Evolutionary conservation across 2,113 vertebrate species (phyloP).

Genomic region (Melanostigma gelatinosum): DNA sequence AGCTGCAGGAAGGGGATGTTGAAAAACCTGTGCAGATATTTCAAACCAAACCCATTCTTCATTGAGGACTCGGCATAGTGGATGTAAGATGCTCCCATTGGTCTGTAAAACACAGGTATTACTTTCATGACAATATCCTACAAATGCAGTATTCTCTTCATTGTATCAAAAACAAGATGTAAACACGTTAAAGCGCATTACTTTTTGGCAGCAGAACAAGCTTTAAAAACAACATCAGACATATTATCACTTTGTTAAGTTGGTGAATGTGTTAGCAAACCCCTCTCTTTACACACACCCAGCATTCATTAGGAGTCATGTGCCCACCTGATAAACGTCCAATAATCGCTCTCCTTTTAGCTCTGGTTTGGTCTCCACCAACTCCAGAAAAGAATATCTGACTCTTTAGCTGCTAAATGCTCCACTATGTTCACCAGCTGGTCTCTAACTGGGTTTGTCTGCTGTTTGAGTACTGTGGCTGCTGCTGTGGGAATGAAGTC

Average conservation of each 20-base stretch:
- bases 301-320: neutral
- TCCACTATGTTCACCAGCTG: too few species aligned
- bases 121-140: neutral
- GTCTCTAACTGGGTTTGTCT: too few species aligned
- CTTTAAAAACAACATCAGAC: neutral
- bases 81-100: conserved; percentile 94
- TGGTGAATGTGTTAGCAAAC: neutral
- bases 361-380: neutral
- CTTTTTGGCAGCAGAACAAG: neutral
- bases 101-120: conserved; percentile 79
- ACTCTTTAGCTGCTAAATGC: too few species aligned
- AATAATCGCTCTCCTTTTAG: neutral
- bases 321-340: too few species aligned
- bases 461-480: too few species aligned
- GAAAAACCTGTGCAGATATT: conserved; percentile 98
- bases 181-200: neutral
- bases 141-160: too few species aligned
- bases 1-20: conserved; percentile 98
- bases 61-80: conserved; percentile 98
- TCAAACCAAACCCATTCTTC: conserved; percentile 98
- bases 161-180: neutral
- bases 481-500: too few species aligned
- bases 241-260: neutral
- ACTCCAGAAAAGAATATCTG: too few species aligned
- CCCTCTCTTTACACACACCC: neutral